Evolutionary conservation across 2,113 vertebrate species (phyloP).

Genomic region (Eptesicus fuscus): DNA sequence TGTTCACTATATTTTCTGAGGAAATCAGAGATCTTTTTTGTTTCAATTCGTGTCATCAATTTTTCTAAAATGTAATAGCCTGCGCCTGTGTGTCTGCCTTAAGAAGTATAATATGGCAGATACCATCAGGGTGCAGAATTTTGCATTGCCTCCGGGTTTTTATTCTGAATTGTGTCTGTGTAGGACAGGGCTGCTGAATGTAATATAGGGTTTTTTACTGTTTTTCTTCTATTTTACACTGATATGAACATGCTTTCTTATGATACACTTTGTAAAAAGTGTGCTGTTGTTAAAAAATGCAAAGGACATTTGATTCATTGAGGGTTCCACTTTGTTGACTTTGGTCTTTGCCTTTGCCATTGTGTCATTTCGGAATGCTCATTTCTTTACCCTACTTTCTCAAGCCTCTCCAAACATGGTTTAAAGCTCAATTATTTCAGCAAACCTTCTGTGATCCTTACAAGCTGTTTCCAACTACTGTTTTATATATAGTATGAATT

Average conservation of each 20-base stretch:
- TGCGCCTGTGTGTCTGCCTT: background rate
- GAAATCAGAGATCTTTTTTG: background rate
- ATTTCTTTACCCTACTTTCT: background rate
- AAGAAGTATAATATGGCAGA: background rate
- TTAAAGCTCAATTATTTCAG: background rate
- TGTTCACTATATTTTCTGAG: slow-evolving; percentile 8
- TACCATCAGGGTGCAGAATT: slow-evolving; percentile 4
- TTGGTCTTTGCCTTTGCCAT: background rate
- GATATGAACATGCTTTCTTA: background rate
- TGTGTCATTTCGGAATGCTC: background rate
- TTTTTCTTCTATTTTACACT: background rate
- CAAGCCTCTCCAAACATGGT: background rate
- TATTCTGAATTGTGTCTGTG: slow-evolving; percentile 5
- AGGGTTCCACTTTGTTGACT: background rate
- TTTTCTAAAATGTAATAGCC: slow-evolving; percentile 33
- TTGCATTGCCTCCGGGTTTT: background rate
- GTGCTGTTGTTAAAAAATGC: background rate
- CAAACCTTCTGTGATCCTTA: background rate
- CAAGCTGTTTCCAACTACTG: background rate
- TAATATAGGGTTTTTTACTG: background rate
- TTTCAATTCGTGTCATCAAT: background rate
- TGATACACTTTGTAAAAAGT: background rate
- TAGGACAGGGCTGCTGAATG: background rate
- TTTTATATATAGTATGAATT: background rate
- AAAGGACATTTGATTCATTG: background rate